Conservation (phyloP, 2,797 vertebrate species). For the Brachymystax lenok region DNA sequence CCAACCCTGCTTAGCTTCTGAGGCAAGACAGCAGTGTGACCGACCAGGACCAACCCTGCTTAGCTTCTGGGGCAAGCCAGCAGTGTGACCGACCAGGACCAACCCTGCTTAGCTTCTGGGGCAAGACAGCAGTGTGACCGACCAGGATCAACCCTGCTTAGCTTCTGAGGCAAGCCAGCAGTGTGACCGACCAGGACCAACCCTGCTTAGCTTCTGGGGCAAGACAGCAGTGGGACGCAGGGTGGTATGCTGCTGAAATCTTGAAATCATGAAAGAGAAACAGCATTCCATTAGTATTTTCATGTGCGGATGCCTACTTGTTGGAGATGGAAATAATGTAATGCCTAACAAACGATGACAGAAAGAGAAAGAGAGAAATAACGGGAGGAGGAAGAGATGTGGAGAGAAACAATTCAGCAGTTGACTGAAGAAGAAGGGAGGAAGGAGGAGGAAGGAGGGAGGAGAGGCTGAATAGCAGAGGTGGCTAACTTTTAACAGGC, state of each 20-base stretch:
- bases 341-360: neutral
- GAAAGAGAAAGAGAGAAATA: neutral
- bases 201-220: neutral
- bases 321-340: neutral
- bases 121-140: neutral
- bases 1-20: neutral
- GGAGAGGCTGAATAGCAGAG: neutral
- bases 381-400: neutral
- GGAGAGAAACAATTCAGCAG: conserved; percentile 8
- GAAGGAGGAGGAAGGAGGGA: neutral
- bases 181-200: too few species aligned
- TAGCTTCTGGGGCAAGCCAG: neutral
- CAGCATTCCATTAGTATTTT: neutral
- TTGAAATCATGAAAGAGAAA: conserved; percentile 19
- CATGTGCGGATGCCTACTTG: neutral
- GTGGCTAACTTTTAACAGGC: neutral
- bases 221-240: neutral
- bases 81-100: too few species aligned
- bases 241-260: conserved; percentile 13
- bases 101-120: neutral
- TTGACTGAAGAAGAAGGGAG: conserved; percentile 6
- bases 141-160: neutral
- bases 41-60: too few species aligned
- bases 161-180: neutral
- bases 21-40: neutral